Conservation (phyloP, 2,113 vertebrate species). For the Melospiza georgiana region DNA sequence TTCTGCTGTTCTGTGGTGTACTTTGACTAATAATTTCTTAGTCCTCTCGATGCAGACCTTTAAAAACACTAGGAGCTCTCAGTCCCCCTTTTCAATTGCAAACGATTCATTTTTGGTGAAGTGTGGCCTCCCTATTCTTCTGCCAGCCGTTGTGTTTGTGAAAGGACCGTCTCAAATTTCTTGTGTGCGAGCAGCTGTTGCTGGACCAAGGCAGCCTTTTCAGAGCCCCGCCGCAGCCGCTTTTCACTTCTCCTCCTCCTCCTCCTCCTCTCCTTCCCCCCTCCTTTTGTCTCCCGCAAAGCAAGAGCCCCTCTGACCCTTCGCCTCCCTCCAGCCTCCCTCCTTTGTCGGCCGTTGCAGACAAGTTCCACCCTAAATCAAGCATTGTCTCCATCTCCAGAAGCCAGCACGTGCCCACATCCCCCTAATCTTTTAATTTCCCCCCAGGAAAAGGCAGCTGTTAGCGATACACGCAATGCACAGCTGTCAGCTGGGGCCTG, state of each 20-base stretch:
- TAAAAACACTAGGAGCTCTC: slow-evolving; percentile 64
- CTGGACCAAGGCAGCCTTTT: slow-evolving; percentile 77
- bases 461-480: slow-evolving; percentile 84
- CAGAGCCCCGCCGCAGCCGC: slow-evolving; percentile 67
- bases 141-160: slow-evolving; percentile 83
- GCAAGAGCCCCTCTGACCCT: slow-evolving; percentile 72
- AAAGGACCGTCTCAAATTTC: slow-evolving; percentile 94
- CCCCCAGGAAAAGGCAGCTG: slow-evolving; percentile 90
- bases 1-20: slow-evolving; percentile 53
- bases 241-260: slow-evolving; percentile 41
- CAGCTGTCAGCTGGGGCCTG: slow-evolving; percentile 88
- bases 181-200: slow-evolving; percentile 90
- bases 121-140: slow-evolving; percentile 83
- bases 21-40: slow-evolving; percentile 71
- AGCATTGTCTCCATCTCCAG: slow-evolving; percentile 80
- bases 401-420: slow-evolving; percentile 84
- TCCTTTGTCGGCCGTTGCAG: slow-evolving; percentile 77
- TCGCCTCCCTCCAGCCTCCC: slow-evolving; percentile 51
- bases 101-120: slow-evolving; percentile 78
- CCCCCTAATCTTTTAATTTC: slow-evolving; percentile 88
- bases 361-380: slow-evolving; percentile 84
- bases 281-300: slow-evolving; percentile 77
- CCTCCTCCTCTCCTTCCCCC: slow-evolving; percentile 63
- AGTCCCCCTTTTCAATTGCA: slow-evolving; percentile 78
- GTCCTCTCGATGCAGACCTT: slow-evolving; percentile 73